phyloP scores from a whole-genome alignment of 2,888 invertebrate species.

The Aethes cnicana region DNA sequence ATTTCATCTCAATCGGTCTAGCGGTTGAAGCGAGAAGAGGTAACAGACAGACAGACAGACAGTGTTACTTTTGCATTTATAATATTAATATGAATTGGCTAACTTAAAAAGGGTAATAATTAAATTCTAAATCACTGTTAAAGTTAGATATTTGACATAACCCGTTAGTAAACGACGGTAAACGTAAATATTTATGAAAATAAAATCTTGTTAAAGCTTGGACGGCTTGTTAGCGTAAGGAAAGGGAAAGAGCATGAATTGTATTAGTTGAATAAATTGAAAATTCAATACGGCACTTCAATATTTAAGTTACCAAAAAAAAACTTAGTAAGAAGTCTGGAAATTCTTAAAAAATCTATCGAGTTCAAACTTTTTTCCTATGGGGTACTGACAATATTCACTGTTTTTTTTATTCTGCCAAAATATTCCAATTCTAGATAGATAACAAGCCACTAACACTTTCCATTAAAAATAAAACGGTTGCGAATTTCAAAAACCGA shows the following conservation, averaged over 20 bases:
- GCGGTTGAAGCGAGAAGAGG: no score
- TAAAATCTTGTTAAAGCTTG: conserved; percentile 1
- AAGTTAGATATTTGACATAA: neutral
- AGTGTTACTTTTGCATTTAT: no score
- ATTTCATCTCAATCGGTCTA: no score
- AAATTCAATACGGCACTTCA: conserved; percentile 3
- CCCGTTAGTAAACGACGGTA: neutral
- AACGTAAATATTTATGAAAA: conserved; percentile 21
- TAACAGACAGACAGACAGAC: no score
- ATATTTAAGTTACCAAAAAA: neutral
- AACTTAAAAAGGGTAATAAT: neutral
- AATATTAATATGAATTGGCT: no score
- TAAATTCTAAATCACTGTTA: conserved; percentile 6
- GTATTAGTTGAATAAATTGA: conserved; percentile 6
- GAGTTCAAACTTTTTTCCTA: neutral
- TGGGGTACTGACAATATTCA: no score
- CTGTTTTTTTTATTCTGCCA: neutral
- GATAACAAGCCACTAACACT: neutral
- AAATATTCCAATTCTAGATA: no score
- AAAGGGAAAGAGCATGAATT: conserved; percentile 1
- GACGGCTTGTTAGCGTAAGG: conserved; percentile 4
- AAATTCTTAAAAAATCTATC: no score
- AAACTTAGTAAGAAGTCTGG: no score
- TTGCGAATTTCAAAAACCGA: conserved; percentile 11
- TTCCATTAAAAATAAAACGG: neutral